Conservation (phyloP, 2,797 vertebrate species). For the Sebastes umbrosus region DNA sequence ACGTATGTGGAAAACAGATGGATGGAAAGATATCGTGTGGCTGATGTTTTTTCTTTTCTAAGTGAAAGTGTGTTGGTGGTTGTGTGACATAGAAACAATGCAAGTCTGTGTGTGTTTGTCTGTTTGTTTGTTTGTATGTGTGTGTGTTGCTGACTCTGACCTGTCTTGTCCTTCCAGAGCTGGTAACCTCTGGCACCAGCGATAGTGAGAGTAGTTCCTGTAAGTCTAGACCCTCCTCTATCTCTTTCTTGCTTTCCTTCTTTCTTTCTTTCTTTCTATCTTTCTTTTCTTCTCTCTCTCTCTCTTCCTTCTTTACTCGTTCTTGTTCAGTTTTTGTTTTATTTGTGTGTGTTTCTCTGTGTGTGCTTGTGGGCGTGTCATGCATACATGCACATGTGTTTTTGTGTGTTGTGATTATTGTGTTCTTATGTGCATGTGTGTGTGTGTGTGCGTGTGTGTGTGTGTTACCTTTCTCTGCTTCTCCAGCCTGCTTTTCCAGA, state of each 20-base stretch:
- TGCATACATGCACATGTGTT: conserved; percentile 8
- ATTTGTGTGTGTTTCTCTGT: conserved; percentile 23
- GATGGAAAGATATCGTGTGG: background rate
- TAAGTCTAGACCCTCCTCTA: conserved; percentile 86
- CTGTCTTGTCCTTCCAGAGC: conserved; percentile 95
- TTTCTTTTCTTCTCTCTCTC: background rate
- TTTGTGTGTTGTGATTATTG: conserved; percentile 9
- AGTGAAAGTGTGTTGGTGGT: background rate
- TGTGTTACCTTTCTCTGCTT: conserved; percentile 22
- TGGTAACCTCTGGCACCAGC: conserved; percentile 97
- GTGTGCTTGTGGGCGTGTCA: conserved; percentile 18
- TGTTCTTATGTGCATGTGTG: conserved; percentile 22
- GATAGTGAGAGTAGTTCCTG: conserved; percentile 98
- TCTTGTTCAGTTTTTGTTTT: background rate
- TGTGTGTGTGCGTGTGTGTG: background rate
- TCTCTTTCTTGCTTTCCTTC: conserved; percentile 7
- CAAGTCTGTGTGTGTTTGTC: conserved; percentile 12
- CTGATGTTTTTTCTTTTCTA: background rate
- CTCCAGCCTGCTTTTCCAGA: conserved; percentile 41
- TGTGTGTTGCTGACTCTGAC: conserved; percentile 82
- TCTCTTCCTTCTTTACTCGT: background rate
- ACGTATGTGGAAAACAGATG: background rate
- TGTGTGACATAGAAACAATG: background rate
- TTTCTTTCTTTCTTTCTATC: background rate
- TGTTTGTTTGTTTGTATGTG: conserved; percentile 34